phyloP scores from a whole-genome alignment of 53 echinoderm and acorn worm genomes.

The Arbacia lixula region DNA sequence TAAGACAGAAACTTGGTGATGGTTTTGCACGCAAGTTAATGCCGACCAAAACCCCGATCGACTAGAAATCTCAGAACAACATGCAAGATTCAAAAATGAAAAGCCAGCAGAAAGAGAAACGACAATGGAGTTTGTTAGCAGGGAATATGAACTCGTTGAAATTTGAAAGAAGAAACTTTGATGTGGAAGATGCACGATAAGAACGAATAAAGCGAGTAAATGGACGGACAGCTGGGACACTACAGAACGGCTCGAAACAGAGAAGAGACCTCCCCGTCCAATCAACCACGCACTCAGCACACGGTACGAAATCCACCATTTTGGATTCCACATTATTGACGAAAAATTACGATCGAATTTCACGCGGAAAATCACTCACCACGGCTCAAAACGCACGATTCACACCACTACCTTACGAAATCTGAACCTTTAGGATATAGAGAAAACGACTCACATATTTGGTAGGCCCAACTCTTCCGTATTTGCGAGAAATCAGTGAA shows the following conservation, averaged over 20 bases:
- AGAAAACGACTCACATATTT: slow-evolving; percentile 52
- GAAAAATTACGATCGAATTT: slow-evolving; percentile 43
- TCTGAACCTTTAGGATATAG: slow-evolving; percentile 43
- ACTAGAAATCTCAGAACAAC: too few species aligned
- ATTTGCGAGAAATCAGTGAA: slow-evolving; percentile 19
- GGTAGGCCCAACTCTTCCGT: slow-evolving; percentile 3
- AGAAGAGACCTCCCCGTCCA: neutral
- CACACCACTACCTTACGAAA: slow-evolving; percentile 53
- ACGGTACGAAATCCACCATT: slow-evolving; percentile 51
- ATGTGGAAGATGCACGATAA: neutral
- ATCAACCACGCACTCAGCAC: slow-evolving; percentile 36
- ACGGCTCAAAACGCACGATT: neutral
- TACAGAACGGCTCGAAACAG: slow-evolving; percentile 10
- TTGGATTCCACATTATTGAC: slow-evolving; percentile 35
- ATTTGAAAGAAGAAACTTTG: slow-evolving; percentile 10
- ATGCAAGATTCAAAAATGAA: too few species aligned
- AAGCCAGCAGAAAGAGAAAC: too few species aligned
- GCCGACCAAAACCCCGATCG: too few species aligned
- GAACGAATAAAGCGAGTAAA: slow-evolving; percentile 21
- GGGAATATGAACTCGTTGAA: too few species aligned
- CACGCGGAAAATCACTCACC: slow-evolving; percentile 40
- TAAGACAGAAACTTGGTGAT: too few species aligned
- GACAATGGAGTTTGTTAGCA: too few species aligned
- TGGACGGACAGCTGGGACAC: slow-evolving; percentile 22
- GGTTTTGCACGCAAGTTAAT: too few species aligned